phyloP scores from a whole-genome alignment of 1,140 invertebrate genomes.

The Lasaia peninsularis region DNA sequence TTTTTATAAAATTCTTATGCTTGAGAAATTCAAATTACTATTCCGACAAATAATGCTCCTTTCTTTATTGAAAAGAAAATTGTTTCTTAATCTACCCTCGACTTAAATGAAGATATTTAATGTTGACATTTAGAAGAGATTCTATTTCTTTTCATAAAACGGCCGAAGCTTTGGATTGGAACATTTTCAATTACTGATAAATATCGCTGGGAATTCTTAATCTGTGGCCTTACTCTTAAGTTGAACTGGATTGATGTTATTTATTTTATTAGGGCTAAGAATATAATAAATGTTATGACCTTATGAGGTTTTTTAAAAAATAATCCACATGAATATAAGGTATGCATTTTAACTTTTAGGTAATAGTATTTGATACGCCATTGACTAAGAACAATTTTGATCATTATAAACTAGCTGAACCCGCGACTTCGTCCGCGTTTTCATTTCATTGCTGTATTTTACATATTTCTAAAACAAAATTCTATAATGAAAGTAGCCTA shows the following conservation, averaged over 20 bases:
- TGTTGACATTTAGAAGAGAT: constrained; percentile 3
- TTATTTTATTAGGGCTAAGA: not conserved
- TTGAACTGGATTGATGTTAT: not conserved
- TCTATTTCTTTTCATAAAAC: constrained; percentile 17
- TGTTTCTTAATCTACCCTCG: constrained; percentile 3
- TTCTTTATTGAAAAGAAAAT: constrained; percentile 2
- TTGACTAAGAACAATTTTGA: no score
- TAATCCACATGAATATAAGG: no score
- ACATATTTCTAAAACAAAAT: no score
- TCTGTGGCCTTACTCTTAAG: constrained; percentile 14
- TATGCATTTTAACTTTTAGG: no score
- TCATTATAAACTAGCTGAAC: no score
- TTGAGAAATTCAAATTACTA: not conserved
- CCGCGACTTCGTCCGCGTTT: no score
- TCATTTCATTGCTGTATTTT: no score
- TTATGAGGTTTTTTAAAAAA: no score
- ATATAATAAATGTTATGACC: no score
- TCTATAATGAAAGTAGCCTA: no score
- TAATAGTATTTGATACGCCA: no score
- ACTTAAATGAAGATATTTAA: constrained; percentile 3
- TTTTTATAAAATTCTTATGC: not conserved
- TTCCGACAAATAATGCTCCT: not conserved
- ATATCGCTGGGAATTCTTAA: constrained; percentile 25
- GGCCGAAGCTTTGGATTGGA: constrained; percentile 22
- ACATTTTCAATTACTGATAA: constrained; percentile 39